Conservation (phyloP, 2,888 invertebrate species). For the Argynnis bischoffii region DNA sequence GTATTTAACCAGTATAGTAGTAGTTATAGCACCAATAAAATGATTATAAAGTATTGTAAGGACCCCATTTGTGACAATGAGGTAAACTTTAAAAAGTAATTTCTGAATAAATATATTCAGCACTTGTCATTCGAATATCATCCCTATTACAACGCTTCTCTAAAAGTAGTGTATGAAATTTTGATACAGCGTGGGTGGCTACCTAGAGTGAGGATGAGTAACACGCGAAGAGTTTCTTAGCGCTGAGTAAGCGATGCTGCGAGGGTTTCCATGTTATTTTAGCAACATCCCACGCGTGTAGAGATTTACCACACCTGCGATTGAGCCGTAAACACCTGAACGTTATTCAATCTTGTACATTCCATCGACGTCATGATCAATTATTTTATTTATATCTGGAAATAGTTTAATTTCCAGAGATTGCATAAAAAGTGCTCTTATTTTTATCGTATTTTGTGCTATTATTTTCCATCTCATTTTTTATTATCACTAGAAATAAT, state of each 20-base stretch:
- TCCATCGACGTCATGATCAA: slow-evolving; percentile 38
- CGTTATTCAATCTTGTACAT: slow-evolving; percentile 64
- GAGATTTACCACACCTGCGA: slow-evolving; percentile 73
- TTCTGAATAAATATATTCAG: background rate
- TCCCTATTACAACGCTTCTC: slow-evolving; percentile 38
- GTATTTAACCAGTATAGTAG: too few species aligned
- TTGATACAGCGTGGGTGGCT: slow-evolving; percentile 77
- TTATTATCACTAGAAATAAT: too few species aligned
- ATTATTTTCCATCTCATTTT: too few species aligned
- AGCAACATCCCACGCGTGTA: slow-evolving; percentile 69
- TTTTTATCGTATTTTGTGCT: too few species aligned
- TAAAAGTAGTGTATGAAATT: slow-evolving; percentile 73
- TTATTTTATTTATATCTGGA: slow-evolving; percentile 19
- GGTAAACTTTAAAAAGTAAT: background rate
- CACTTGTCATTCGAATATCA: background rate
- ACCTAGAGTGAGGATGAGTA: slow-evolving; percentile 73
- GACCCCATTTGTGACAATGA: too few species aligned
- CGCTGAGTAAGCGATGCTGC: slow-evolving; percentile 67
- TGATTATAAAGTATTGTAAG: too few species aligned
- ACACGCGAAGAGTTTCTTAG: slow-evolving; percentile 55
- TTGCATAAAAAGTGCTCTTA: too few species aligned
- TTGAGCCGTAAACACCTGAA: slow-evolving; percentile 68
- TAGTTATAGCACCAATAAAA: too few species aligned
- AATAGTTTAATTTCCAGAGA: background rate
- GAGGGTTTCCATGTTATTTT: slow-evolving; percentile 74